A percentile compares a stretch with the other conserved stretches of the same genome.
Evolutionary conservation across 2,113 vertebrate species (phyloP).

Genomic region (Vulpes vulpes): DNA sequence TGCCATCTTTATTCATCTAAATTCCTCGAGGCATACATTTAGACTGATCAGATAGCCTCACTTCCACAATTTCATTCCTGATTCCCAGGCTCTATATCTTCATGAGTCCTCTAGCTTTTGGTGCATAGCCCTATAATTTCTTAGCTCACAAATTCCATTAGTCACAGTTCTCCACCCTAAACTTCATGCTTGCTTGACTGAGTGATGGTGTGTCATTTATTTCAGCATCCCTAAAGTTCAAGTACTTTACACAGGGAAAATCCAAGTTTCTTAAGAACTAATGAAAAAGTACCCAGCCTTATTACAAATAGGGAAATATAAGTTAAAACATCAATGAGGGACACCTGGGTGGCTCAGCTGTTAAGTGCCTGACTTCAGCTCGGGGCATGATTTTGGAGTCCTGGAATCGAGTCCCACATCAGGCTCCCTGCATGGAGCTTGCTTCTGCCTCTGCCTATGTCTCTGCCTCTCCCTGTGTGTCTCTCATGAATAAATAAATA

Average conservation of each 20-base stretch:
- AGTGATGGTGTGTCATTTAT: neutral
- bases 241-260: neutral
- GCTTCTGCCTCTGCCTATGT: too few species aligned
- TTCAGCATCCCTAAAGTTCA: neutral
- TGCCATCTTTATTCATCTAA: neutral
- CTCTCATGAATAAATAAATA: too few species aligned
- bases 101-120: rapidly evolving
- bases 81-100: neutral
- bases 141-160: neutral
- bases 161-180: neutral
- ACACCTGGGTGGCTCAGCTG: too few species aligned
- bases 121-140: neutral
- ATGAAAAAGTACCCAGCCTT: neutral
- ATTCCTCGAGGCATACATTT: neutral
- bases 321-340: neutral
- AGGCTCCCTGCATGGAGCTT: too few species aligned
- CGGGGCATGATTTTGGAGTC: too few species aligned
- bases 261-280: neutral
- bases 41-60: neutral
- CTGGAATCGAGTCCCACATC: too few species aligned
- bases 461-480: too few species aligned
- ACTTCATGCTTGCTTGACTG: neutral
- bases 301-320: neutral
- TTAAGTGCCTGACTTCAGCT: too few species aligned
- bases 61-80: neutral